Evolutionary conservation across 1,140 invertebrate species (phyloP).

Genomic region (Callitettix versicolor): DNA sequence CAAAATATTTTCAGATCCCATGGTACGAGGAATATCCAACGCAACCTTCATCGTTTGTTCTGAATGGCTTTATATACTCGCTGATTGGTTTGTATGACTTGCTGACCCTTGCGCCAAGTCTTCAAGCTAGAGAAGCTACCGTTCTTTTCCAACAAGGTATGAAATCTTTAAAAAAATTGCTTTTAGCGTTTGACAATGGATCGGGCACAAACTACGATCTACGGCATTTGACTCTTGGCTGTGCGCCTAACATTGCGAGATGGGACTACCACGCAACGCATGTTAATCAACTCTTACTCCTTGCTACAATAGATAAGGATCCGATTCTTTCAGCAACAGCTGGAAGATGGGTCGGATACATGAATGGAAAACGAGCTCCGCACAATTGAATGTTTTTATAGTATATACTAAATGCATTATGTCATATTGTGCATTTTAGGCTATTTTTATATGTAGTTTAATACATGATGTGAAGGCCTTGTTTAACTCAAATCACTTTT

Average conservation of each 20-base stretch:
- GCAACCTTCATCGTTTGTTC: constrained; percentile 83
- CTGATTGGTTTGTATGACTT: constrained; percentile 58
- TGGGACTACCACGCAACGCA: constrained; percentile 99
- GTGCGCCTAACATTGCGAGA: constrained; percentile 80
- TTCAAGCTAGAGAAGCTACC: constrained; percentile 10
- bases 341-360: constrained; percentile 89
- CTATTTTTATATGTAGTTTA: no score
- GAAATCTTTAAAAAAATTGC: constrained; percentile 75
- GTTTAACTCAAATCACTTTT: no score
- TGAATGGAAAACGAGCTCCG: constrained; percentile 84
- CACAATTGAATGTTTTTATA: constrained; percentile 59
- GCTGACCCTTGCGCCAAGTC: constrained; percentile 15
- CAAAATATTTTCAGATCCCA: constrained; percentile 21
- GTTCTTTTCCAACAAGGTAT: constrained; percentile 68
- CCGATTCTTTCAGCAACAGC: constrained; percentile 74
- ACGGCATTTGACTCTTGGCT: constrained; percentile 77
- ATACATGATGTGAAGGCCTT: no score
- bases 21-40: constrained; percentile 99
- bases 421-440: no score
- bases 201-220: constrained; percentile 92
- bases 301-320: constrained; percentile 80
- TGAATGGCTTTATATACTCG: constrained; percentile 98
- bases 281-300: constrained; percentile 86
- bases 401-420: no score
- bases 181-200: constrained; percentile 90